phyloP scores from a whole-genome alignment of 2,797 vertebrate genomes.

The Dendrocincla fuliginosa region DNA sequence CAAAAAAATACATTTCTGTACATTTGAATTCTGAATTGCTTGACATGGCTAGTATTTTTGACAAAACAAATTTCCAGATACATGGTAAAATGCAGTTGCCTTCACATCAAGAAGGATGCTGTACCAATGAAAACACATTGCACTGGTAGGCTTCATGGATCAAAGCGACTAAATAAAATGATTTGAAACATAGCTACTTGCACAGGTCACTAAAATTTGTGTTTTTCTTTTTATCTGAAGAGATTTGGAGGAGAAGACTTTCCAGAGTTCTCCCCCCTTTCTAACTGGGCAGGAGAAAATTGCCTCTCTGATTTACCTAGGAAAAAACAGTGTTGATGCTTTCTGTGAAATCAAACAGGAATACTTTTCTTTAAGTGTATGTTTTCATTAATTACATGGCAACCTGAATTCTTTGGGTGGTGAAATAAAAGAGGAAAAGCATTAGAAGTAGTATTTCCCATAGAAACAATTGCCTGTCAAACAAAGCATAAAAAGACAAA shows the following conservation, averaged over 20 bases:
- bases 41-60: not conserved
- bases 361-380: not conserved
- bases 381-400: slow-evolving; percentile 22
- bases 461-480: slow-evolving; percentile 63
- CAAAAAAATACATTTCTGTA: not conserved
- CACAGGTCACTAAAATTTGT: not conserved
- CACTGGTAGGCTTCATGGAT: not conserved
- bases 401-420: slow-evolving; percentile 44
- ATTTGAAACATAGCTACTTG: not conserved
- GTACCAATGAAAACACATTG: not conserved
- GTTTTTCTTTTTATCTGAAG: not conserved
- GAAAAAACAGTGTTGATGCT: not conserved
- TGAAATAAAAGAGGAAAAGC: not conserved
- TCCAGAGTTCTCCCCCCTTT: not conserved
- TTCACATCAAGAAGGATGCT: not conserved
- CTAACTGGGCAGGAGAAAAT: not conserved
- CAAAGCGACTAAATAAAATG: not conserved
- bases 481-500: slow-evolving; percentile 67
- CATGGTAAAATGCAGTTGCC: not conserved
- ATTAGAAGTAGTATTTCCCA: slow-evolving; percentile 1
- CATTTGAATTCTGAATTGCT: not conserved
- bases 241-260: not conserved
- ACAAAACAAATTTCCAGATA: not conserved
- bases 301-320: not conserved
- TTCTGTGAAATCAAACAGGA: not conserved